These are phyloP conservation scores for Brachionus paranguensis DNA, from an alignment of 1,140 invertebrate genomes.

Conservation along the genomic window DNA sequence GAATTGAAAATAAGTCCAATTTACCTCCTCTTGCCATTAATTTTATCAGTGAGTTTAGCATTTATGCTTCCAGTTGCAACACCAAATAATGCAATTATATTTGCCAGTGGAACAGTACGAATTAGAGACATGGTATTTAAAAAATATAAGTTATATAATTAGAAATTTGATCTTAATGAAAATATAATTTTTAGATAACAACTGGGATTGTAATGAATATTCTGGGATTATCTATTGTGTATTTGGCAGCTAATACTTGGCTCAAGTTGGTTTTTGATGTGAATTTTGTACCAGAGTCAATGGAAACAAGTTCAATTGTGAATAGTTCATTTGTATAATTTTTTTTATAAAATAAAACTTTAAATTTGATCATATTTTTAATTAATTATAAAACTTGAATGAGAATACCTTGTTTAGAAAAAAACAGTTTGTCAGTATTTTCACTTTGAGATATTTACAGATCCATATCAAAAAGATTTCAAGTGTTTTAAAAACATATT, in stretches of 20 bases:
- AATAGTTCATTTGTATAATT: not conserved
- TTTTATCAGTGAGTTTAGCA: constrained; percentile 18
- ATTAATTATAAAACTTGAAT: too few species aligned
- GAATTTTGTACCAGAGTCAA: not conserved
- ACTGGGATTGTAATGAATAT: constrained; percentile 73
- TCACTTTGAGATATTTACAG: too few species aligned
- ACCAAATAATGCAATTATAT: constrained; percentile 34
- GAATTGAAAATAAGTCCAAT: constrained; percentile 21
- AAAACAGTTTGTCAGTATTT: too few species aligned
- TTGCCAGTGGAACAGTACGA: constrained; percentile 24
- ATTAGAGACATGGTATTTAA: constrained; percentile 38
- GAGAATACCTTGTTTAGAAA: too few species aligned
- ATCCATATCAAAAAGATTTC: too few species aligned
- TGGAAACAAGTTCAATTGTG: not conserved
- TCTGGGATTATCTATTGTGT: constrained; percentile 65
- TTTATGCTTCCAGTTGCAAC: constrained; percentile 40
- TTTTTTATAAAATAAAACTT: not conserved
- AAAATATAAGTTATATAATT: not conserved
- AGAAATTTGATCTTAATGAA: not conserved
- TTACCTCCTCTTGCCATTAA: constrained; percentile 14
- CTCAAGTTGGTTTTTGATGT: constrained; percentile 18
- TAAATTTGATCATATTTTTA: too few species aligned
- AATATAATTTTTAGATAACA: constrained; percentile 55
- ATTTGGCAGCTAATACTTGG: constrained; percentile 65
- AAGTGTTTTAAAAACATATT: too few species aligned